Evolutionary conservation across 2,113 vertebrate genomes (phyloP), one percentile per base, ranked within the genome.

Genomic region (Grallaria varia): DNA sequence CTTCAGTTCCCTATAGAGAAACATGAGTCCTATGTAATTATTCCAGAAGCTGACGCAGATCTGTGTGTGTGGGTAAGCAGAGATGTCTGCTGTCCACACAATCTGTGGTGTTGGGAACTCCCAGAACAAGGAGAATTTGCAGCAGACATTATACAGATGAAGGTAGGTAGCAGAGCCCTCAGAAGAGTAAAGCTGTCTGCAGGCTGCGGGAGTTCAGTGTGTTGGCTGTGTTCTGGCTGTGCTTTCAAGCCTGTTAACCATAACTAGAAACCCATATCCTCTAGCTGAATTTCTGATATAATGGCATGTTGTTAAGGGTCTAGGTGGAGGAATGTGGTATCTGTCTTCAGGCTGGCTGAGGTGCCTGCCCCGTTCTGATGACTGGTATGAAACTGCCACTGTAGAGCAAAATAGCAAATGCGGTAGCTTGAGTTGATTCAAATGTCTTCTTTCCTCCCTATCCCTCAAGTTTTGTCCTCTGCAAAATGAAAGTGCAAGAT

Each of bases 31-130:
- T 75, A 10, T 92, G 94, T 88, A 81, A 84, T 89, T 96, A 93
- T 91, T 53, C 56, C 73, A 69, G 88, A 87, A 78, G 71, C 64
- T 95, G 96, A 94, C 2, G 53, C 90, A 94, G 88, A 89, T 89
- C 49, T 84, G 28, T 0, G 0, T 96, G 85, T 8, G 64, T 89
- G 90, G 85, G 69, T 81, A 75, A 72, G 92, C 95, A 84, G 90
- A 95, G 83, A 64, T 72, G 93, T 96, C 80, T 97, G 68, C 85
- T 96, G 76, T 93, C 83, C 90, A 5, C 49, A 35, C 47, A 77
- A 33, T 89, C 56, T 92, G 44, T 84, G 73, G 39, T 81, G 49
- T 52, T 87, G 85, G 85, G 88, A 90, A 52, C 75, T 94, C 85
- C 72, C 47, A 75, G 68, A 87, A 71, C 13, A 68, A 90, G 74